phyloP scores from a whole-genome alignment of 2,113 vertebrate species.

The Pagrus major region DNA sequence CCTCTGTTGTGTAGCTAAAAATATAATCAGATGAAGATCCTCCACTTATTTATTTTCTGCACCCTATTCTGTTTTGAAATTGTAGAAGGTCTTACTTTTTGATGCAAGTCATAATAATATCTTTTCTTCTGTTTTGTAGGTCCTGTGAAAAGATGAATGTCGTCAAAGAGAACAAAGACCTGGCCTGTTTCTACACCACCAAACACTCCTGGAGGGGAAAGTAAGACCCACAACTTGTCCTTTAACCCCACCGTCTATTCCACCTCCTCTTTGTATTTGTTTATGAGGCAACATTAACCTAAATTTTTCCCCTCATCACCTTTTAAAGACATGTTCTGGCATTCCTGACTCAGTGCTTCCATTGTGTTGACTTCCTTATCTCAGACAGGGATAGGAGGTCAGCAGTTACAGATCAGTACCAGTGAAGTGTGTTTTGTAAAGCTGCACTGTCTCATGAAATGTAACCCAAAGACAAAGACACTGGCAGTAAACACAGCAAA shows the following conservation, averaged over 20 bases:
- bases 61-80: not conserved
- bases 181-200: constrained; percentile 99
- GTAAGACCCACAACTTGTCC: constrained; percentile 84
- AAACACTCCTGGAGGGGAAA: constrained; percentile 99
- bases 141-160: constrained; percentile 96
- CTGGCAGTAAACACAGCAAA: not conserved
- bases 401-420: constrained; percentile 3
- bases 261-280: not conserved
- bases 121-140: constrained; percentile 79
- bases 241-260: not conserved
- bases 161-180: constrained; percentile 98
- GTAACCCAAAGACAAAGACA: constrained; percentile 1
- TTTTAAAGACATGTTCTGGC: not conserved
- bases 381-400: constrained; percentile 1
- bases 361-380: constrained; percentile 64
- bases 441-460: constrained; percentile 13
- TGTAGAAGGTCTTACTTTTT: not conserved
- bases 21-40: not conserved
- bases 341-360: constrained; percentile 58
- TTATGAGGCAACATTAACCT: not conserved
- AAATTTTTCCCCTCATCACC: not conserved
- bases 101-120: not conserved
- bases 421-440: constrained; percentile 10
- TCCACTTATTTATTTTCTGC: not conserved
- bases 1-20: not conserved